These are phyloP conservation scores for Passer domesticus DNA, from an alignment of 2,113 vertebrate genomes.

Conservation along the genomic window DNA sequence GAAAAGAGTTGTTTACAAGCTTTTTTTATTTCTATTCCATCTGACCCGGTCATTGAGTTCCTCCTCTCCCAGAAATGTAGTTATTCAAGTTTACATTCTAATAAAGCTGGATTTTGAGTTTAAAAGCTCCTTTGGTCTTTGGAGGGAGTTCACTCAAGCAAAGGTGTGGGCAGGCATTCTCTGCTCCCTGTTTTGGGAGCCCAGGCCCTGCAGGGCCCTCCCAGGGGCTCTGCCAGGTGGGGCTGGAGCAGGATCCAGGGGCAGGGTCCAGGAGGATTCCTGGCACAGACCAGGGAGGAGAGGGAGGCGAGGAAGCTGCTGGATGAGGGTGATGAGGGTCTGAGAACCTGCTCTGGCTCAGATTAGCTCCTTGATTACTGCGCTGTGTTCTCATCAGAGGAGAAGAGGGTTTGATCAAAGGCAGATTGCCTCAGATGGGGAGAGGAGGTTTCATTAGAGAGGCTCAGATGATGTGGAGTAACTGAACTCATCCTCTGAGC, in stretches of 20 bases:
- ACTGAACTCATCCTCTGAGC: conserved; percentile 10
- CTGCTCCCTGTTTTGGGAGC: neutral
- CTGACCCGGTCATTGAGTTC: neutral
- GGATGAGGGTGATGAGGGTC: neutral
- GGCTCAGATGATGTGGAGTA: conserved; percentile 29
- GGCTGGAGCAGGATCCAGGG: neutral
- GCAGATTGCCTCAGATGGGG: conserved; percentile 27
- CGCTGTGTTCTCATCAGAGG: conserved; percentile 48
- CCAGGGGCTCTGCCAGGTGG: neutral
- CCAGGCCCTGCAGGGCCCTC: neutral
- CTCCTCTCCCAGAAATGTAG: neutral
- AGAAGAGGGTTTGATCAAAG: conserved; percentile 62
- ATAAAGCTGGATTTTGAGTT: neutral
- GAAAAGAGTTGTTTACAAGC: neutral
- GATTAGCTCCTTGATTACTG: conserved; percentile 58
- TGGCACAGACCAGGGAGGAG: neutral
- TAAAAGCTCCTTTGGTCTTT: neutral
- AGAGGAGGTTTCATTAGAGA: conserved; percentile 55
- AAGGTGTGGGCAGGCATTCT: neutral
- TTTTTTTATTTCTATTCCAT: neutral
- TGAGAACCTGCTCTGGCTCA: neutral
- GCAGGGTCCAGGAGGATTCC: neutral
- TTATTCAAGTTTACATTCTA: neutral
- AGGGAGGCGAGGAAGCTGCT: accelerated
- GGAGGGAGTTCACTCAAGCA: neutral